Percentiles rank a stretch among this genome's conserved stretches.
Conservation (phyloP, 2,888 invertebrate genomes). For the Ashinkailepas kermadecensis region DNA sequence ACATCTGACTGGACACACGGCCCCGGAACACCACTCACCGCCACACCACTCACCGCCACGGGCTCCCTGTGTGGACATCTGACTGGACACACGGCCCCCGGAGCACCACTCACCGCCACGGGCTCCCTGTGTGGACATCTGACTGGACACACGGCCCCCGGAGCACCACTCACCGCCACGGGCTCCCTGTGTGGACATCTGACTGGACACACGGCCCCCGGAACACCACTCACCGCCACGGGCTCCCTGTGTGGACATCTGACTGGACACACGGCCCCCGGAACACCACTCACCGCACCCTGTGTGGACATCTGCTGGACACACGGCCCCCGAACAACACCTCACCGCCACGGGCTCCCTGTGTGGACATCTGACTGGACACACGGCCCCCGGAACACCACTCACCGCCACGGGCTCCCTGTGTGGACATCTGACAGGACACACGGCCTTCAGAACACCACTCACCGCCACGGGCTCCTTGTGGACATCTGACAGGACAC, state of each 20-base stretch:
- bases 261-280: too few relatives aligned
- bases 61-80: too few relatives aligned
- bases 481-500: too few relatives aligned
- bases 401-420: conserved; percentile 31
- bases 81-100: too few relatives aligned
- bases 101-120: conserved; percentile 25
- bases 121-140: conserved; percentile 27
- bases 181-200: conserved; percentile 27
- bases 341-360: conserved; percentile 31
- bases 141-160: too few relatives aligned
- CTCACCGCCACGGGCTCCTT: conserved; percentile 31
- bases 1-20: too few relatives aligned
- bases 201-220: too few relatives aligned
- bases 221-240: conserved; percentile 25
- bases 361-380: too few relatives aligned
- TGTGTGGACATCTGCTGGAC: too few relatives aligned
- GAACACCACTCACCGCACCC: conserved; percentile 23
- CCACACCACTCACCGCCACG: background rate
- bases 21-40: conserved; percentile 21
- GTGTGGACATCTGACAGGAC: too few relatives aligned
- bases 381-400: background rate
- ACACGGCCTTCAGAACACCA: background rate
- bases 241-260: conserved; percentile 27
- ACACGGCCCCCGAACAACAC: background rate
- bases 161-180: conserved; percentile 25